Percentiles rank a stretch among this genome's conserved stretches.
Evolutionary conservation across 2,888 invertebrate species (phyloP).

Genomic region (Trypoxylon attenuatum): DNA sequence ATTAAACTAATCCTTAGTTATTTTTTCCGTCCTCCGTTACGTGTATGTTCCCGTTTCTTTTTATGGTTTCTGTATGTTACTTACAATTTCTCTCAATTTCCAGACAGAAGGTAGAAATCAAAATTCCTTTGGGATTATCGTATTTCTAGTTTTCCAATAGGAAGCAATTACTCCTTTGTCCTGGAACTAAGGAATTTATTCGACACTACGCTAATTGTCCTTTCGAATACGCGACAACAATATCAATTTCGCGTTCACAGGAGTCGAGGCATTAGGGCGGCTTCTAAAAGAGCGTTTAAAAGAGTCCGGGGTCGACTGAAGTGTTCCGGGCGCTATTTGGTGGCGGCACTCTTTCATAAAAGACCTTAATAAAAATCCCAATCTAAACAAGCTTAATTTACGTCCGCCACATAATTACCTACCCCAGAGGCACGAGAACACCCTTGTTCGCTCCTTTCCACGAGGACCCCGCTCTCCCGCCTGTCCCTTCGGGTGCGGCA

Average conservation of each 20-base stretch:
- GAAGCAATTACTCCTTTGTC: too few species aligned
- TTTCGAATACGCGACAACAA: too few species aligned
- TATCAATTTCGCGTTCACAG: not conserved
- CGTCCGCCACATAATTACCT: slow-evolving; percentile 75
- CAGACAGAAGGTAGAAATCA: too few species aligned
- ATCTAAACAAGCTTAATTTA: slow-evolving; percentile 75
- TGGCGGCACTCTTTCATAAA: slow-evolving; percentile 67
- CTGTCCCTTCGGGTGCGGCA: slow-evolving; percentile 19
- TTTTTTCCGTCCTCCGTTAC: slow-evolving; percentile 52
- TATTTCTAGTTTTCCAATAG: too few species aligned
- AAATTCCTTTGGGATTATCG: too few species aligned
- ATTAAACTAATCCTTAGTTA: slow-evolving; percentile 72
- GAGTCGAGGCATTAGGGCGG: slow-evolving; percentile 4
- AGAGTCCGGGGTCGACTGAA: slow-evolving; percentile 35
- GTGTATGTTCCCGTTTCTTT: slow-evolving; percentile 33
- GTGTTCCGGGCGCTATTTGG: slow-evolving; percentile 67
- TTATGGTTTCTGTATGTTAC: slow-evolving; percentile 59
- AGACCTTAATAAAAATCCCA: slow-evolving; percentile 75
- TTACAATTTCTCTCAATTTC: slow-evolving; percentile 68
- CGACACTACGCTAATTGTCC: too few species aligned
- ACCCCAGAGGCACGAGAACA: slow-evolving; percentile 64
- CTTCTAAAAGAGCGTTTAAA: slow-evolving; percentile 29
- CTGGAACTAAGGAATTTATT: too few species aligned
- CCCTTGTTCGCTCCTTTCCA: slow-evolving; percentile 28
- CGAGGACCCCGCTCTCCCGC: slow-evolving; percentile 35